Evolutionary conservation across 2,888 invertebrate genomes (phyloP).

Genomic region (Agrilus biguttatus): DNA sequence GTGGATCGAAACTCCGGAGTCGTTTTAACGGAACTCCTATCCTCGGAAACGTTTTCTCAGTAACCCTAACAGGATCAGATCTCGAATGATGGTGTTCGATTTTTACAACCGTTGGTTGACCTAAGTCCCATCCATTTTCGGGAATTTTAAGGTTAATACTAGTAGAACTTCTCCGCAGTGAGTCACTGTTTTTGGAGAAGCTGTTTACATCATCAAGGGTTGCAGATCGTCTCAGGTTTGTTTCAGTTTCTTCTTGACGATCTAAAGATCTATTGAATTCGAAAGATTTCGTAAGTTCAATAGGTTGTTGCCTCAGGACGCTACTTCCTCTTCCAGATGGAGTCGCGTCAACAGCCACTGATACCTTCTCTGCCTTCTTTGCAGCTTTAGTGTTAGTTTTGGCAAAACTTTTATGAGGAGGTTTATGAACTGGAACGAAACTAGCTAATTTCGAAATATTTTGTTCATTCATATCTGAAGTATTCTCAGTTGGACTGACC

Average conservation of each 20-base stretch:
- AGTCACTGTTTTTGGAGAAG: constrained; percentile 13
- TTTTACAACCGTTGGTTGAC: constrained; percentile 27
- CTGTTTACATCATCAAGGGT: constrained; percentile 31
- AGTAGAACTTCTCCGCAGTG: constrained; percentile 21
- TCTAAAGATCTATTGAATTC: constrained; percentile 27
- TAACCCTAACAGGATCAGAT: constrained; percentile 53
- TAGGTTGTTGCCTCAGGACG: constrained; percentile 60
- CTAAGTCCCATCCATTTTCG: constrained; percentile 12
- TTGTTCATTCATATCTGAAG: constrained; percentile 4
- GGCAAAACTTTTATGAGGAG: constrained; percentile 1
- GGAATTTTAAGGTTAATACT: constrained; percentile 24
- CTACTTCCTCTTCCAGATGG: constrained; percentile 59
- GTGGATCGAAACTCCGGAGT: constrained; percentile 31
- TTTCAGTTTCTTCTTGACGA: constrained; percentile 12
- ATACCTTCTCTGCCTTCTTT: constrained; percentile 49
- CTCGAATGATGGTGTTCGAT: constrained; percentile 51
- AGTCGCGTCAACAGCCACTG: constrained; percentile 66
- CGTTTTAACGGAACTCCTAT: constrained; percentile 15
- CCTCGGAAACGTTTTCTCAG: constrained; percentile 12
- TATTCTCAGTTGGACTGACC: constrained; percentile 21
- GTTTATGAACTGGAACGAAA: constrained; percentile 8
- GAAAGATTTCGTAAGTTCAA: constrained; percentile 55
- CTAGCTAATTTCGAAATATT: constrained; percentile 3
- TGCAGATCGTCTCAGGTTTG: constrained; percentile 31
- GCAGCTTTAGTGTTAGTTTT: constrained; percentile 4